Evolutionary conservation across 1,140 invertebrate species (phyloP).

Genomic region (Lasioglossum baleicum): DNA sequence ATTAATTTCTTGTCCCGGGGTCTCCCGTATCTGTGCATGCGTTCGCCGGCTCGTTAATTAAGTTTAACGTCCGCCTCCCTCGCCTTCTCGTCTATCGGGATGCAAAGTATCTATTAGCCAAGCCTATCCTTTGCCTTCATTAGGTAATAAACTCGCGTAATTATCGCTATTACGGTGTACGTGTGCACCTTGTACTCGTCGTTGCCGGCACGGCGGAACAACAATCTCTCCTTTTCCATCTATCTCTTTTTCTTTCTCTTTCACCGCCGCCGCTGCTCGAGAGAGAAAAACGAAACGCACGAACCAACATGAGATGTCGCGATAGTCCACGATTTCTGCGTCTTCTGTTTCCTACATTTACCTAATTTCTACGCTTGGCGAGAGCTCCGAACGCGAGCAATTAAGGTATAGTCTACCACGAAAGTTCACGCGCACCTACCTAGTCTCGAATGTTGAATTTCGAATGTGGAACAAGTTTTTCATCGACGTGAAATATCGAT

Average conservation of each 20-base stretch:
- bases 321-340: slow-evolving; percentile 18
- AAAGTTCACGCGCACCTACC: no score
- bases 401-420: slow-evolving; percentile 9
- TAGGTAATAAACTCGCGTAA: slow-evolving; percentile 59
- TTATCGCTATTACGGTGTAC: slow-evolving; percentile 50
- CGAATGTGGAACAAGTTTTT: no score
- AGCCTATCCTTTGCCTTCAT: slow-evolving; percentile 52
- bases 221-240: not conserved
- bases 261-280: not conserved
- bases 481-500: no score
- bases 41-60: slow-evolving; percentile 56
- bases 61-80: slow-evolving; percentile 37
- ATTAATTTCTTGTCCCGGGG: slow-evolving; percentile 54
- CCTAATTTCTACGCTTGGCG: slow-evolving; percentile 24
- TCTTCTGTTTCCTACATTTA: slow-evolving; percentile 21
- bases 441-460: no score
- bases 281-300: not conserved
- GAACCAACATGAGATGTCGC: slow-evolving; percentile 27
- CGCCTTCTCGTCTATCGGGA: slow-evolving; percentile 45
- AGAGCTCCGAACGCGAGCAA: slow-evolving; percentile 50
- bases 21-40: slow-evolving; percentile 19
- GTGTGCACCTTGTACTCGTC: not conserved
- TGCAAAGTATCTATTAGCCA: slow-evolving; percentile 61
- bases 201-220: not conserved
- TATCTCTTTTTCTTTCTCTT: not conserved